Evolutionary conservation across 2,888 invertebrate species (phyloP).

Genomic region (Acanthopleura granulata): DNA sequence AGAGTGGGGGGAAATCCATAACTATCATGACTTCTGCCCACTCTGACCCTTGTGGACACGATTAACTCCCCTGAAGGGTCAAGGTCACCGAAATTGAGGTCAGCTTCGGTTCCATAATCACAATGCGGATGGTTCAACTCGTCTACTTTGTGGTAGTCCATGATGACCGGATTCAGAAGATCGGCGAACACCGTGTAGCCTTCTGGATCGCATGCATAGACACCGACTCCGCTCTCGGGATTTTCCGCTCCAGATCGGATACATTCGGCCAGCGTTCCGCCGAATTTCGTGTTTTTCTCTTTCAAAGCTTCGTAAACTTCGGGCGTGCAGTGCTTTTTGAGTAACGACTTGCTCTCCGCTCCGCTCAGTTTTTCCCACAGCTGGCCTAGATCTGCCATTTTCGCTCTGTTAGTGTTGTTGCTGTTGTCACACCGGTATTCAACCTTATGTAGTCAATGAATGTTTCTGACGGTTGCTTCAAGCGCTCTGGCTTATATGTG

Average conservation of each 20-base stretch:
- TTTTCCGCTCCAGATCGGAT: conserved; percentile 77
- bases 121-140: conserved; percentile 85
- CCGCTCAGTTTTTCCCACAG: conserved; percentile 3
- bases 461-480: too few relatives aligned
- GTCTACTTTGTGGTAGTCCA: conserved; percentile 46
- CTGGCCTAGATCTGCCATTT: not conserved
- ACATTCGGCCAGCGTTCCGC: conserved; percentile 54
- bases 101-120: conserved; percentile 85
- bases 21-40: conserved; percentile 38
- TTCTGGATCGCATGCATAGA: conserved; percentile 97
- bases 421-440: not conserved
- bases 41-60: conserved; percentile 36
- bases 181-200: conserved; percentile 92
- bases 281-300: conserved; percentile 44
- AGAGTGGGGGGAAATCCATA: conserved; percentile 77
- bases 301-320: conserved; percentile 46
- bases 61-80: conserved; percentile 32
- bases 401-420: not conserved
- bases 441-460: too few relatives aligned
- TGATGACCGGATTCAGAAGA: conserved; percentile 97
- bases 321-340: conserved; percentile 76
- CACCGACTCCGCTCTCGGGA: conserved; percentile 73
- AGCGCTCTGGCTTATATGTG: too few relatives aligned
- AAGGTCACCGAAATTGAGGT: conserved; percentile 76
- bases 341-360: conserved; percentile 71